phyloP scores from a whole-genome alignment of 2,113 vertebrate species.

The Muntiacus reevesi region DNA sequence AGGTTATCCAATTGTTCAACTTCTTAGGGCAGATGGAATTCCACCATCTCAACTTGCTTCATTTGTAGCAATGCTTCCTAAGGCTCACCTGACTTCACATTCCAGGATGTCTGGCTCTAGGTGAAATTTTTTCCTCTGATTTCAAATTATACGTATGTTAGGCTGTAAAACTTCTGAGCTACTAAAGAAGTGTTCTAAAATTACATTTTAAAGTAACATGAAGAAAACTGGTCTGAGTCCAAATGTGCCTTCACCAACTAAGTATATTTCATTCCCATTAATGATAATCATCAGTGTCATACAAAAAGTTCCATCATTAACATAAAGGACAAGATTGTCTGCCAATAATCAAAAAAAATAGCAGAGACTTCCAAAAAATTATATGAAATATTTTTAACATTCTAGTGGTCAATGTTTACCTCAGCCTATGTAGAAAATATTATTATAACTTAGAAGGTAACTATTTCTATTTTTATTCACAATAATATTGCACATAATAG shows the following conservation, averaged over 20 bases:
- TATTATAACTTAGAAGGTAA: conserved; percentile 47
- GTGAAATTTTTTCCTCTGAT: background rate
- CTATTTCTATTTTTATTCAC: conserved; percentile 53
- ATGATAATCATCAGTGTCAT: conserved; percentile 16
- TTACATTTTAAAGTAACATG: conserved; percentile 3
- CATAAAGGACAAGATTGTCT: background rate
- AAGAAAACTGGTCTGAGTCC: conserved; percentile 26
- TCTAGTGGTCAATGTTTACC: background rate
- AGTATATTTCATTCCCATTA: background rate
- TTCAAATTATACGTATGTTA: conserved; percentile 37
- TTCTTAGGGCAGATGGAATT: background rate
- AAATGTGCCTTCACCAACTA: background rate
- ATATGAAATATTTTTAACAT: background rate
- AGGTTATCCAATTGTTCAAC: background rate
- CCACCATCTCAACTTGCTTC: background rate
- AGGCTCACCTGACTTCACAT: background rate
- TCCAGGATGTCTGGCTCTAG: background rate
- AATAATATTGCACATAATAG: conserved; percentile 61
- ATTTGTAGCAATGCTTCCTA: background rate
- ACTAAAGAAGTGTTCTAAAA: background rate
- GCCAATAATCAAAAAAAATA: conserved; percentile 36
- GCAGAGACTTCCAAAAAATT: background rate
- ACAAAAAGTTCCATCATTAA: conserved; percentile 17
- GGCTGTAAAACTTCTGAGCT: background rate
- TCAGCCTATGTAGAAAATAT: conserved; percentile 3